Percentiles rank a stretch among this genome's conserved stretches.
These are phyloP conservation scores for Pectinophora gossypiella DNA, from an alignment of 1,140 invertebrate species.

Conservation along the genomic window DNA sequence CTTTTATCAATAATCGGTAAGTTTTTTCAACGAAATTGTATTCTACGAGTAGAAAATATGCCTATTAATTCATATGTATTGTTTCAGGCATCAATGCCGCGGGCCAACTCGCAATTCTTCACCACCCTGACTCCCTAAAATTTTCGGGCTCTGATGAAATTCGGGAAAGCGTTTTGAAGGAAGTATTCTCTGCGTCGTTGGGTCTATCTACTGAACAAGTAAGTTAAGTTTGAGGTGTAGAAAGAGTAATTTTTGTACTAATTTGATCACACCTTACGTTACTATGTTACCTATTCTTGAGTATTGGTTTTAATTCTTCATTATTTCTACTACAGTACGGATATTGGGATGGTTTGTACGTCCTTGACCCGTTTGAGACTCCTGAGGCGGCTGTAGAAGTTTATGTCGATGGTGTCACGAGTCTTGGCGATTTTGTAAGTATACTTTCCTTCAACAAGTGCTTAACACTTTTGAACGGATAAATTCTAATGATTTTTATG, in stretches of 20 bases:
- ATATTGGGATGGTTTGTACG: constrained; percentile 82
- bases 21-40: constrained; percentile 16
- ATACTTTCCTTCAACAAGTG: too few species aligned
- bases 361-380: constrained; percentile 84
- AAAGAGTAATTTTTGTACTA: too few species aligned
- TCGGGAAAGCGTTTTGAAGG: constrained; percentile 78
- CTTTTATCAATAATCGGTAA: constrained; percentile 55
- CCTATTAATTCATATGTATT: constrained; percentile 8
- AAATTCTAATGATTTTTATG: too few species aligned
- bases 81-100: constrained; percentile 77
- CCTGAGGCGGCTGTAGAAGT: constrained; percentile 86
- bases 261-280: too few species aligned
- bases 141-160: constrained; percentile 77
- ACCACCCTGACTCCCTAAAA: constrained; percentile 79
- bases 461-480: too few species aligned
- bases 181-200: constrained; percentile 82
- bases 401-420: constrained; percentile 81
- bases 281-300: too few species aligned
- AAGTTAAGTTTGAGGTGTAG: too few species aligned
- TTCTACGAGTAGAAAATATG: too few species aligned
- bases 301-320: too few species aligned
- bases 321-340: too few species aligned
- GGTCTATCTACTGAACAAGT: constrained; percentile 81
- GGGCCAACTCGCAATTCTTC: constrained; percentile 82
- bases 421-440: constrained; percentile 64